Base-by-base conservation (phyloP, 1,140 invertebrate species). In the Diorhabda sublineata region DNA sequence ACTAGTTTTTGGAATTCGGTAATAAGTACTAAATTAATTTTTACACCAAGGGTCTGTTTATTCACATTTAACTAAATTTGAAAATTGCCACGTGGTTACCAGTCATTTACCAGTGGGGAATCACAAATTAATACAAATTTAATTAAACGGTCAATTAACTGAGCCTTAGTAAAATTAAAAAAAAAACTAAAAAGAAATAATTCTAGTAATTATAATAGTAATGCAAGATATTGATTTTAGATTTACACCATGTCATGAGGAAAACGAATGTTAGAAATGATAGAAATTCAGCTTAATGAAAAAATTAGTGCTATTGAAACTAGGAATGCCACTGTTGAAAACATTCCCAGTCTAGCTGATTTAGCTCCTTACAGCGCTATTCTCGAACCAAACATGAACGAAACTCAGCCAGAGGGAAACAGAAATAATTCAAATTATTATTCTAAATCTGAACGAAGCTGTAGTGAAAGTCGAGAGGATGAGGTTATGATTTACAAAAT, bases 361-460 rank as follows among this genome's bases (percentile, higher is more conserved):
- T 56, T 56, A 56, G 52, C 52, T 56, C 52, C 52, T 56, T n/a
- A 56, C 52, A 56, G 2, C 6, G 52, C 52, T 56, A 56, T 56
- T 56, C 52, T 56, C 52, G 52, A 56, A 56, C 52, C 52, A 56
- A 56, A 56, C 52, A 56, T 56, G n/a, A 56, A 56, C 52, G 52
- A 56, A 56, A 2, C 52, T 56, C 52, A 56, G 2, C 52, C 52
- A 56, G 52, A 56, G 52, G 52, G 52, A 56, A 56, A 56, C 52
- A 56, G 52, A 56, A 56, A 56, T 56, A 56, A 56, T 56, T 56
- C n/a, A 56, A 56, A 56, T 56, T 56, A 56, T 56, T 2, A 56
- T 56, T 56, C 52, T 56, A 56, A 56, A 56, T 56, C 52, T 56
- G 52, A 56, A 56, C 52, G 2, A 56, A 56, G 52, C 52, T 56